Conservation (phyloP, 1,140 invertebrate species). For the Platorchestia sp. region DNA sequence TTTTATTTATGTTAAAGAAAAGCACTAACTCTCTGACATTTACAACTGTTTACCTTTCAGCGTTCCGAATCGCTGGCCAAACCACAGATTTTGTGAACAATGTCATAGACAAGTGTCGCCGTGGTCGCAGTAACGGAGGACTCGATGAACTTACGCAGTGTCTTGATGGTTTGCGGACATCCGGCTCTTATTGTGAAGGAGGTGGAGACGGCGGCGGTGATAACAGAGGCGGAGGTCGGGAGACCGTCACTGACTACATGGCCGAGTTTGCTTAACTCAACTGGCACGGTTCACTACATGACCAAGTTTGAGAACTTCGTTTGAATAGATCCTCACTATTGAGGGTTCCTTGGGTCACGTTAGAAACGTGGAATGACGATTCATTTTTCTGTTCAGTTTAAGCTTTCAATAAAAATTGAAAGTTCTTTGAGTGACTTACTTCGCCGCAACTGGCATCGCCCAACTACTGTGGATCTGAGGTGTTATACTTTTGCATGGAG, state of each 20-base stretch:
- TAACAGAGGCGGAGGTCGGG: background rate
- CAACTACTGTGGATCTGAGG: background rate
- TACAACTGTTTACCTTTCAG: conserved; percentile 74
- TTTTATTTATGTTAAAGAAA: too few relatives aligned
- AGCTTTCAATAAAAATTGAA: background rate
- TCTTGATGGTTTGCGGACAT: conserved; percentile 21
- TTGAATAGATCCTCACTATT: background rate
- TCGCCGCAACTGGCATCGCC: background rate
- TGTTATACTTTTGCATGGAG: too few relatives aligned
- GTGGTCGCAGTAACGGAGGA: conserved; percentile 61
- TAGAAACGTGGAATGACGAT: background rate
- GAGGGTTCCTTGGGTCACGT: background rate
- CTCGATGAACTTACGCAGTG: conserved; percentile 61
- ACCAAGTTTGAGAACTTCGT: background rate
- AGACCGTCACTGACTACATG: conserved; percentile 33
- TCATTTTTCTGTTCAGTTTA: background rate
- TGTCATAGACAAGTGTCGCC: conserved; percentile 79
- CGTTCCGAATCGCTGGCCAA: conserved; percentile 82
- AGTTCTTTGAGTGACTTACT: background rate
- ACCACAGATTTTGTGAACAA: conserved; percentile 90
- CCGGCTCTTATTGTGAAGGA: background rate
- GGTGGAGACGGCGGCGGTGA: background rate
- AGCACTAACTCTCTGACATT: too few relatives aligned
- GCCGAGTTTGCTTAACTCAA: conserved; percentile 5
- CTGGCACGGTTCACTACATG: background rate